Percentiles rank a stretch among this genome's conserved stretches.
phyloP scores from a whole-genome alignment of 1,140 invertebrate genomes.

The Gonatopus flavifemur region DNA sequence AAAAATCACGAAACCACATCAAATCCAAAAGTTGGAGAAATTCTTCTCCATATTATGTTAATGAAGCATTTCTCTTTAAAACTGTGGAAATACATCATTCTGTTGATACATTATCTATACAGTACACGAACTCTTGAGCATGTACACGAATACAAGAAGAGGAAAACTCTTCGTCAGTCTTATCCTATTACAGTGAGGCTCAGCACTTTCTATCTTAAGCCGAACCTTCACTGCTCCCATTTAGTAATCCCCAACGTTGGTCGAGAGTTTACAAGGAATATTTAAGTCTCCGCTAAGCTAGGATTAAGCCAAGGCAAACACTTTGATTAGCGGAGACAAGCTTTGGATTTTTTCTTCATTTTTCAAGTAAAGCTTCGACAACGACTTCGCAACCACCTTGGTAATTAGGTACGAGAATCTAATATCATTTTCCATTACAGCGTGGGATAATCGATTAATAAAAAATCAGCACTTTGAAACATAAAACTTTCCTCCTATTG shows the following conservation, averaged over 20 bases:
- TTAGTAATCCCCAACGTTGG: slow-evolving; percentile 49
- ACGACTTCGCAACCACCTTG: slow-evolving; percentile 19
- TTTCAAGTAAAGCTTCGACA: no score
- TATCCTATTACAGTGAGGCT: slow-evolving; percentile 38
- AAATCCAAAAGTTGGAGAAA: no score
- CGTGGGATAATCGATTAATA: no score
- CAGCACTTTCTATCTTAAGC: slow-evolving; percentile 37
- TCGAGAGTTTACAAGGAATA: slow-evolving; percentile 55
- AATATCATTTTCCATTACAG: no score
- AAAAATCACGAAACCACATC: no score
- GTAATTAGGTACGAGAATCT: slow-evolving; percentile 27
- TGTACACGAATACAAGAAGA: slow-evolving; percentile 12
- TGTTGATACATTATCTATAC: slow-evolving; percentile 17
- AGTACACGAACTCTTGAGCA: no score
- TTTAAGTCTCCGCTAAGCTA: slow-evolving; percentile 52
- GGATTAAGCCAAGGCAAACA: slow-evolving; percentile 51
- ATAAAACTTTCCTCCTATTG: no score
- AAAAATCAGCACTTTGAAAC: no score
- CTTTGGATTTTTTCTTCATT: slow-evolving; percentile 48
- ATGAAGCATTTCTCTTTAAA: no score
- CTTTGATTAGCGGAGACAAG: slow-evolving; percentile 51
- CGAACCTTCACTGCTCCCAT: slow-evolving; percentile 41
- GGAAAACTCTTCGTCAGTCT: slow-evolving; percentile 30
- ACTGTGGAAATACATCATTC: no score
- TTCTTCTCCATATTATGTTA: no score